Conservation (phyloP, 1,140 invertebrate species). For the Aphaenogaster floridana region DNA sequence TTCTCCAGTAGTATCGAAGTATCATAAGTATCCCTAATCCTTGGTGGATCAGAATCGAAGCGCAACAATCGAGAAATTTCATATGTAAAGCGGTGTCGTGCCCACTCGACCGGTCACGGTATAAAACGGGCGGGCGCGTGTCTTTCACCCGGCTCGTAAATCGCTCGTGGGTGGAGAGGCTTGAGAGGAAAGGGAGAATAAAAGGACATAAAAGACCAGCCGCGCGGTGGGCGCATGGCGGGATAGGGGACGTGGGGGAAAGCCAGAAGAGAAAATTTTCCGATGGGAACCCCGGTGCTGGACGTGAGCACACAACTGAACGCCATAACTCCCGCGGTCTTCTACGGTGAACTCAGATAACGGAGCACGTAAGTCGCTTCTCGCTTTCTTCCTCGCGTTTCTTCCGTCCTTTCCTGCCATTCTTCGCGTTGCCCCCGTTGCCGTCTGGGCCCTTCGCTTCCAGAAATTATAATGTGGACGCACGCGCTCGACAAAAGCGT, state of each 20-base stretch:
- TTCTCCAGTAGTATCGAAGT: constrained; percentile 15
- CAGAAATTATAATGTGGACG: constrained; percentile 69
- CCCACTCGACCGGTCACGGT: constrained; percentile 22
- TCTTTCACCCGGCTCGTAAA: constrained; percentile 79
- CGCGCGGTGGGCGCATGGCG: constrained; percentile 32
- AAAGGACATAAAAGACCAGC: constrained; percentile 46
- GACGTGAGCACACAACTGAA: constrained; percentile 47
- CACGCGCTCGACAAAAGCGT: constrained; percentile 49
- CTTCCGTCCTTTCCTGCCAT: neutral
- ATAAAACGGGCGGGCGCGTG: constrained; percentile 76
- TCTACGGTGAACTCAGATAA: constrained; percentile 70
- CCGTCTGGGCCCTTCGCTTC: constrained; percentile 39
- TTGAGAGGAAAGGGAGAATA: constrained; percentile 56
- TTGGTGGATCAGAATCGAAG: constrained; percentile 25
- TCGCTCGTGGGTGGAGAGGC: constrained; percentile 78
- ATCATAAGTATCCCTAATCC: constrained; percentile 34
- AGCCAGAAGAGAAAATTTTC: constrained; percentile 75
- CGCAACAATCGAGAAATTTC: constrained; percentile 66
- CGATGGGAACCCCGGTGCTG: constrained; percentile 66
- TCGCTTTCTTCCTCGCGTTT: constrained; percentile 55
- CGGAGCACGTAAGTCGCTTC: constrained; percentile 47
- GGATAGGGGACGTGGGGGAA: neutral
- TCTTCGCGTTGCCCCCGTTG: neutral
- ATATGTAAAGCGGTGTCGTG: constrained; percentile 72
- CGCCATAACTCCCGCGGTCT: constrained; percentile 73